These are phyloP conservation scores for Alethe diademata DNA, from an alignment of 2,113 vertebrate genomes.

Conservation along the genomic window DNA sequence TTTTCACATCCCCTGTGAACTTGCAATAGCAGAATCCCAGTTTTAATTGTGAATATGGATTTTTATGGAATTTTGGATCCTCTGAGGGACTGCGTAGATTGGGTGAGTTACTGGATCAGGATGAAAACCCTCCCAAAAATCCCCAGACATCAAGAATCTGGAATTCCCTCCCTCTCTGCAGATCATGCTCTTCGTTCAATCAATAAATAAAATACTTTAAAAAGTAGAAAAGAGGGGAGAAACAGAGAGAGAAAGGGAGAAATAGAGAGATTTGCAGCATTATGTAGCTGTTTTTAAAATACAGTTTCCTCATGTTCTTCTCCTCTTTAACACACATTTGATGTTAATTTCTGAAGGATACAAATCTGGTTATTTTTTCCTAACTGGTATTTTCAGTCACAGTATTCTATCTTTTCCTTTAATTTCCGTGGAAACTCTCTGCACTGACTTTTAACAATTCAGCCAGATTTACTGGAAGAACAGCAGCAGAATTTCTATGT, in stretches of 20 bases:
- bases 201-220: background rate
- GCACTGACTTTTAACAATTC: background rate
- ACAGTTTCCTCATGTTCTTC: background rate
- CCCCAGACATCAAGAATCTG: background rate
- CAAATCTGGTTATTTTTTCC: background rate
- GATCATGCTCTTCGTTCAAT: background rate
- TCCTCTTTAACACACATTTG: background rate
- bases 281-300: background rate
- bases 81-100: accelerated
- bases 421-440: background rate
- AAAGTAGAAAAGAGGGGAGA: background rate
- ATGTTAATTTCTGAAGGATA: background rate
- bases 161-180: background rate
- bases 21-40: background rate
- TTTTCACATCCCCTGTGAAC: accelerated
- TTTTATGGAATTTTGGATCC: background rate
- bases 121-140: background rate
- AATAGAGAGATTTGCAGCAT: background rate
- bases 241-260: background rate
- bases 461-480: background rate
- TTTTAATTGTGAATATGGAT: background rate
- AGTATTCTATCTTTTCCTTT: background rate
- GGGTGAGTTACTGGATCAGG: background rate
- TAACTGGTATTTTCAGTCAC: background rate
- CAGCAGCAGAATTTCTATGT: background rate